phyloP scores from a whole-genome alignment of 2,113 vertebrate species.

The Coptodon rendalli region DNA sequence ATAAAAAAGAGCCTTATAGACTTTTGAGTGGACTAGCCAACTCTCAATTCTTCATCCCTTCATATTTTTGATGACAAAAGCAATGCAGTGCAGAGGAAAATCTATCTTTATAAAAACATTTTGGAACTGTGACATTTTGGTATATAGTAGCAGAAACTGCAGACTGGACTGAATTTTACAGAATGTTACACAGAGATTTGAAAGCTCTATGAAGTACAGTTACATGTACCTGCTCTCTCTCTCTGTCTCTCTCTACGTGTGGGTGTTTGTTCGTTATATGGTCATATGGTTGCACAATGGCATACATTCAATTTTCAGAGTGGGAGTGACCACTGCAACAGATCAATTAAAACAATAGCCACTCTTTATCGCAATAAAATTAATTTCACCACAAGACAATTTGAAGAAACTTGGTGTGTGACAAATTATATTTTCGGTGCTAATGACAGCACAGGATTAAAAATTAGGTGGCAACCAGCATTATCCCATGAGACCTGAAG shows the following conservation, averaged over 20 bases:
- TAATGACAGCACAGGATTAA: background rate
- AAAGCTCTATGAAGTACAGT: background rate
- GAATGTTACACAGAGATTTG: background rate
- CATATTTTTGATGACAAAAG: background rate
- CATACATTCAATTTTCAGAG: background rate
- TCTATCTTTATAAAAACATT: background rate
- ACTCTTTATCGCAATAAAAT: accelerated
- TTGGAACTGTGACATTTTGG: background rate
- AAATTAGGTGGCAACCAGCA: background rate
- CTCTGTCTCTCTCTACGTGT: accelerated
- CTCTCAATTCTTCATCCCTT: background rate
- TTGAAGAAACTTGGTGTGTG: background rate
- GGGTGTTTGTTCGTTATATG: background rate
- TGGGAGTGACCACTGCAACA: background rate
- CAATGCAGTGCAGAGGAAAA: background rate
- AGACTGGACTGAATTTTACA: background rate
- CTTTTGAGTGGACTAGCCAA: background rate
- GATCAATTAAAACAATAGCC: background rate
- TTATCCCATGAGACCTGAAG: background rate
- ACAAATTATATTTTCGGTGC: background rate
- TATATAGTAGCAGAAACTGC: background rate
- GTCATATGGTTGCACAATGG: background rate
- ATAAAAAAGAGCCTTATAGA: background rate
- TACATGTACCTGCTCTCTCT: background rate
- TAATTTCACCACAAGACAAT: background rate